Evolutionary conservation across 2,888 invertebrate species (phyloP).

Genomic region (Acholoe squamosa): DNA sequence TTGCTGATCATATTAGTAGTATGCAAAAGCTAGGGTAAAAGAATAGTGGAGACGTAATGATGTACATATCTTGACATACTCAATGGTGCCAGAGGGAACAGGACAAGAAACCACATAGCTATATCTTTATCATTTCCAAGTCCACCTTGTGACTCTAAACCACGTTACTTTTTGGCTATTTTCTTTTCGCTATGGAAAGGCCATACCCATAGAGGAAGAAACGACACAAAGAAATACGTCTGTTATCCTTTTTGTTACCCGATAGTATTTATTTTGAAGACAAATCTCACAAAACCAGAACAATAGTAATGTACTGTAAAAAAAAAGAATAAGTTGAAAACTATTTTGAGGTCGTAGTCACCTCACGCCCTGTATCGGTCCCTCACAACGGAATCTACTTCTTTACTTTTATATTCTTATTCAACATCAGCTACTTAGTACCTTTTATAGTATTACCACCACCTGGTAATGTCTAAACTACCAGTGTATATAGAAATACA

Average conservation of each 20-base stretch:
- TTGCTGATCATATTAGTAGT: no score
- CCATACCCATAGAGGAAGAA: neutral
- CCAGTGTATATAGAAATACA: neutral
- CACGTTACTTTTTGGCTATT: neutral
- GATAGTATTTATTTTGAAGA: no score
- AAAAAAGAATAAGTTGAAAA: neutral
- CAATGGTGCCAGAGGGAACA: slow-evolving; percentile 7
- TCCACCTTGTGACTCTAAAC: slow-evolving; percentile 29
- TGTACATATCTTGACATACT: slow-evolving; percentile 2
- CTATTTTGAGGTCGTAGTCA: neutral
- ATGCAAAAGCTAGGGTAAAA: neutral
- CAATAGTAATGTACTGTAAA: neutral
- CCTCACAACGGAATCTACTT: no score
- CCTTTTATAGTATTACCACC: no score
- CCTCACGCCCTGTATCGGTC: no score
- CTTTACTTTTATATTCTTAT: no score
- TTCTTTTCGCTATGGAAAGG: no score
- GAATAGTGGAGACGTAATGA: neutral
- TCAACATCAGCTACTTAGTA: no score
- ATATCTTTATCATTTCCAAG: neutral
- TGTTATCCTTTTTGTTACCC: no score
- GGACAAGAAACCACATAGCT: neutral
- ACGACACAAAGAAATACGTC: neutral
- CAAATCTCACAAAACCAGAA: no score
- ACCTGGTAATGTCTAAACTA: neutral